Conservation (phyloP, 2,797 vertebrate species). For the Mallotus villosus region DNA sequence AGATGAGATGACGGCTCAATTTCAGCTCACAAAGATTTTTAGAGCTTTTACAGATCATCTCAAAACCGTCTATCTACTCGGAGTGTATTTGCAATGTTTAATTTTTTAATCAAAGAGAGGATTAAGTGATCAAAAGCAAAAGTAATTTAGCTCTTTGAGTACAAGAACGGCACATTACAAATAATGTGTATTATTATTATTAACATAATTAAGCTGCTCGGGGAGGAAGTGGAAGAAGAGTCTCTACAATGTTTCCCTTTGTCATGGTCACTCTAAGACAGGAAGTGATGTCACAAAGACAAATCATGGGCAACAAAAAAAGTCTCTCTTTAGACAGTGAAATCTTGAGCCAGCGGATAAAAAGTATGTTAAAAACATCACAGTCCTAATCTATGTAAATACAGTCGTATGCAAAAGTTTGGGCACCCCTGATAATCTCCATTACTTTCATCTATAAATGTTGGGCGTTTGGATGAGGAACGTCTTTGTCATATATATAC, state of each 20-base stretch:
- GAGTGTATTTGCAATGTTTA: slow-evolving; percentile 70
- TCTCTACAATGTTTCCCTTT: too few species aligned
- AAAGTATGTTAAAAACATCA: too few species aligned
- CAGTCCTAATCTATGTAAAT: slow-evolving; percentile 10
- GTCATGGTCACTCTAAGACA: too few species aligned
- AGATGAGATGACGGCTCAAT: too few species aligned
- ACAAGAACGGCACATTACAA: too few species aligned
- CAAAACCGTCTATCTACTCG: slow-evolving; percentile 66
- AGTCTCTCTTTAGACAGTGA: slow-evolving; percentile 46
- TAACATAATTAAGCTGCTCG: slow-evolving; percentile 20
- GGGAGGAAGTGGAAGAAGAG: slow-evolving; percentile 13
- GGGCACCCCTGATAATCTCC: too few species aligned
- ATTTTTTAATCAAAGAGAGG: slow-evolving; percentile 51
- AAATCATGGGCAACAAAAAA: too few species aligned
- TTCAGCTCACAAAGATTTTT: slow-evolving; percentile 52
- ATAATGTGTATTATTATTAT: too few species aligned
- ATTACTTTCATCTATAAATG: too few species aligned
- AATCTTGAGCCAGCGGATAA: slow-evolving; percentile 54
- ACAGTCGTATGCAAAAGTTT: too few species aligned
- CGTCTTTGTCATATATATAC: too few species aligned
- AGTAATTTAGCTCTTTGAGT: slow-evolving; percentile 52
- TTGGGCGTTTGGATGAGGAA: too few species aligned
- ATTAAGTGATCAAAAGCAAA: slow-evolving; percentile 71
- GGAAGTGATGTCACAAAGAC: slow-evolving; percentile 7
- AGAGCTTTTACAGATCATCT: slow-evolving; percentile 62